Base-by-base conservation (phyloP, 1,140 invertebrate genomes). In the Teleopsis dalmanni region DNA sequence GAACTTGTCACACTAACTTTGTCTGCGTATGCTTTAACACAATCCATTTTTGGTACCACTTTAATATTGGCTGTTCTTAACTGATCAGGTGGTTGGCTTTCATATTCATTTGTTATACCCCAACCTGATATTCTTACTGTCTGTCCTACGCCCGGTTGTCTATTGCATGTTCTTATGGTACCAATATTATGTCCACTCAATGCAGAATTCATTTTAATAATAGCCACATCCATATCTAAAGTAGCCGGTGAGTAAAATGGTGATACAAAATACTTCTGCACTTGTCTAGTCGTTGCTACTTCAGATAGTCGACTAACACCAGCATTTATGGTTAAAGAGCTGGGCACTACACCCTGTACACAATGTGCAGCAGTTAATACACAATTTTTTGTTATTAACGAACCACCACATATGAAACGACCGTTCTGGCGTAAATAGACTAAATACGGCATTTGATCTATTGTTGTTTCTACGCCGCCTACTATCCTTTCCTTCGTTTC, bases 211-310 rank as follows among this genome's bases (percentile, higher is more conserved):
- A 67, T 47, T 21, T 44, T 54, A 10, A 67, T 14, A 22, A 67
- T 37, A 2, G 64, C 64, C 11, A 67, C 64, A 38, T 67, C 64
- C 64, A 66, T 67, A 34, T 67, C 61, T 23, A 64, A 59, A 23
- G 56, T 67, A 4, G 31, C 41, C 0, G 57, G 41, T 4, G 43
- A 35, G 27, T 37, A 53, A 3, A 54, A 31, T 2, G 45, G 53
- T 19, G 10, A 59, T 49, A 35, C 55, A 40, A 46, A 67, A 56
- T 6, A 26, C 21, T 52, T 19, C 19, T 42, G 31, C 3, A 52
- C 45, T 22, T 52, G 45, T 18, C 45, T 37, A 5, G 29, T 33
- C 34, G 34, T 25, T 6, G 23, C 54, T 2, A 26, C 9, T 14
- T 57, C 42, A 0, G 55, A 51, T 26, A 67, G 40, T 1, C 58